Conservation (phyloP, 2,113 vertebrate species). For the Rattus norvegicus region DNA sequence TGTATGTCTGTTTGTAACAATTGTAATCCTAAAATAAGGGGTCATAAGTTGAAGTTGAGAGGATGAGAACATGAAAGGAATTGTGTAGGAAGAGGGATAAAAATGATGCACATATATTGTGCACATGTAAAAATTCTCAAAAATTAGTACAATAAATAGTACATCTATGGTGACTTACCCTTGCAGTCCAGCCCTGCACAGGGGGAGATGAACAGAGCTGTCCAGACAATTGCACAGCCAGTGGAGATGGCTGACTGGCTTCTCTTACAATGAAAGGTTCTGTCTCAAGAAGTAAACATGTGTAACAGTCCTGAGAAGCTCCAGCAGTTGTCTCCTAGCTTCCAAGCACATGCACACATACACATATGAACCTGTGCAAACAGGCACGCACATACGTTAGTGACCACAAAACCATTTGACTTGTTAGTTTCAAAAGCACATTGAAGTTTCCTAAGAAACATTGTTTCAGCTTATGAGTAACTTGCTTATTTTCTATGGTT, state of each 20-base stretch:
- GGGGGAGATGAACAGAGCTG: background rate
- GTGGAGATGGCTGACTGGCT: background rate
- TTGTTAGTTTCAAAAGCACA: background rate
- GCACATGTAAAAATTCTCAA: background rate
- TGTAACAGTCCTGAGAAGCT: too few relatives aligned
- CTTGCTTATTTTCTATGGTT: background rate
- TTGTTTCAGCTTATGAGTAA: background rate
- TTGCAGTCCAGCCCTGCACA: background rate
- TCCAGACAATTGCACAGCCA: accelerated
- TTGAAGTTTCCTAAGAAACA: background rate
- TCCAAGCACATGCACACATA: too few relatives aligned
- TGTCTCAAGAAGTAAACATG: background rate
- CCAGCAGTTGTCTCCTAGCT: background rate
- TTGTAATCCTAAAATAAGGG: background rate
- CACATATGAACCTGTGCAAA: background rate
- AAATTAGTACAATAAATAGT: background rate
- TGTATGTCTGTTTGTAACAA: background rate
- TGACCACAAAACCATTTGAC: background rate
- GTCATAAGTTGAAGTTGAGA: background rate
- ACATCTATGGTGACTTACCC: too few relatives aligned
- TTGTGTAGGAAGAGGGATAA: background rate
- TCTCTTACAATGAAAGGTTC: background rate
- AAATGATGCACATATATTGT: background rate
- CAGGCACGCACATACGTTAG: background rate
- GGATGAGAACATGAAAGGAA: too few relatives aligned